phyloP scores from a whole-genome alignment of 2,797 vertebrate genomes.

The Tangara arthus region DNA sequence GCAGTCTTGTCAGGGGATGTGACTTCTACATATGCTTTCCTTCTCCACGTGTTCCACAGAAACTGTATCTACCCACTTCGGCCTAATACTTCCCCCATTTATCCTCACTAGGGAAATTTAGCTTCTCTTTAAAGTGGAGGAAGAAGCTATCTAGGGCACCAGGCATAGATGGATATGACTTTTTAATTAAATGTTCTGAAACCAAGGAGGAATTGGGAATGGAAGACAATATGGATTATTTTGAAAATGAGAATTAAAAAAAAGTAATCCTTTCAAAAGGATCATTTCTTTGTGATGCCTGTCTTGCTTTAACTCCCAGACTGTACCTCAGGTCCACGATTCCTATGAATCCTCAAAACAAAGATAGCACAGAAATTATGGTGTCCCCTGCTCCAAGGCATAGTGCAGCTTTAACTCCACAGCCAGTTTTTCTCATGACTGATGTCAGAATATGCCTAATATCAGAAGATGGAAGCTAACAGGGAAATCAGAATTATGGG shows the following conservation, averaged over 20 bases:
- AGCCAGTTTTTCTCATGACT: neutral
- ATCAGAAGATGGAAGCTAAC: neutral
- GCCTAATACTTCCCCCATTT: neutral
- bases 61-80: neutral
- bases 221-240: neutral
- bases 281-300: neutral
- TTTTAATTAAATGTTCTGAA: constrained; percentile 18
- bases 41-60: neutral
- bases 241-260: neutral
- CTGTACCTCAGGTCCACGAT: neutral
- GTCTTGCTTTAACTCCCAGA: neutral
- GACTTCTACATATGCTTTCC: constrained; percentile 18
- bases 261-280: neutral
- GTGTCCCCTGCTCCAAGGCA: neutral
- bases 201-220: neutral
- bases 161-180: neutral
- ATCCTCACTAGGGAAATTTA: neutral
- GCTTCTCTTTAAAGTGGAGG: neutral
- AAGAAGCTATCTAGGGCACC: neutral
- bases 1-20: constrained; percentile 34
- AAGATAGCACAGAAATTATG: neutral
- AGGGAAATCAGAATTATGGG: neutral
- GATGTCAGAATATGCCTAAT: neutral
- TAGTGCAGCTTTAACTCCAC: neutral
- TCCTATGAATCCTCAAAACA: neutral